Conservation (phyloP, 2,888 invertebrate species). For the Cabera pusaria region DNA sequence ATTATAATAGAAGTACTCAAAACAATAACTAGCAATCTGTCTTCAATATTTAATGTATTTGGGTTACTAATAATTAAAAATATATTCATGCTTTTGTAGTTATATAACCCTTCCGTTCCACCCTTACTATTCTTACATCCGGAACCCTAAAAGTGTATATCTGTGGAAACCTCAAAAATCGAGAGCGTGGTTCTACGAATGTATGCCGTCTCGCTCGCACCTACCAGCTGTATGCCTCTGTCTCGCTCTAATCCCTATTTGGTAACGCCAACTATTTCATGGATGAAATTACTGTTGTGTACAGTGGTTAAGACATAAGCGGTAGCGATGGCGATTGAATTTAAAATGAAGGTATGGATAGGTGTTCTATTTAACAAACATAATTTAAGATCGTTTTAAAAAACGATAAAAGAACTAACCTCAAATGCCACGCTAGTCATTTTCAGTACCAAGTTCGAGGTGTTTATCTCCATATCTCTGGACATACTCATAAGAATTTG, state of each 20-base stretch:
- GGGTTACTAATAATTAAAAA: too few relatives aligned
- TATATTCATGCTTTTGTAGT: too few relatives aligned
- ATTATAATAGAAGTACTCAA: too few relatives aligned
- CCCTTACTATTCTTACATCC: background rate
- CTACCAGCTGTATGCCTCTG: slow-evolving; percentile 29
- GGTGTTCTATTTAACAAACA: too few relatives aligned
- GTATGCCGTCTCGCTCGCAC: slow-evolving; percentile 48
- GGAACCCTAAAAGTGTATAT: slow-evolving; percentile 45
- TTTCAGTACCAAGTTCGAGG: too few relatives aligned
- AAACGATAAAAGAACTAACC: too few relatives aligned
- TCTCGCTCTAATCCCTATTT: slow-evolving; percentile 80
- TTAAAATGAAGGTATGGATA: background rate
- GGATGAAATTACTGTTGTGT: slow-evolving; percentile 76
- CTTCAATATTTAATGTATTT: too few relatives aligned
- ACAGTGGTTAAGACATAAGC: slow-evolving; percentile 36
- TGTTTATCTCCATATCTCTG: too few relatives aligned
- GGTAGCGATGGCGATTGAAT: slow-evolving; percentile 36
- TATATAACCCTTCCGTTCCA: slow-evolving; percentile 4
- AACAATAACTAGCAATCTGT: too few relatives aligned
- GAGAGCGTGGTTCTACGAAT: slow-evolving; percentile 49
- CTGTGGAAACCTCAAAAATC: slow-evolving; percentile 65
- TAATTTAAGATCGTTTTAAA: too few relatives aligned
- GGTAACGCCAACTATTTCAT: slow-evolving; percentile 83
- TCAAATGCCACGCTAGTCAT: too few relatives aligned
- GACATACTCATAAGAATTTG: too few relatives aligned